Conservation (phyloP, 2,888 invertebrate species). For the Conops quadrifasciatus region DNA sequence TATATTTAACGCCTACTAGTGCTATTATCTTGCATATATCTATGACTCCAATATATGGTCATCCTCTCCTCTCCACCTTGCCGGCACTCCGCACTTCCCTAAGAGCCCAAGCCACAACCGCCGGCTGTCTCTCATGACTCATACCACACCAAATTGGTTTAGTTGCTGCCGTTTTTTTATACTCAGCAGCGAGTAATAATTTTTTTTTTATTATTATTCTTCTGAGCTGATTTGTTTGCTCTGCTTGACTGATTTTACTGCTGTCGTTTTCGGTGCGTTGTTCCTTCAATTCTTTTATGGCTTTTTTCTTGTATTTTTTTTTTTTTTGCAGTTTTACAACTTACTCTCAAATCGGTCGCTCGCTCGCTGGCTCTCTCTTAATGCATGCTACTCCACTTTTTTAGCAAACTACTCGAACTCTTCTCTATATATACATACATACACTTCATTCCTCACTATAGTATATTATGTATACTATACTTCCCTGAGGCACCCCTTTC, state of each 20-base stretch:
- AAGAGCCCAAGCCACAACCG: not conserved
- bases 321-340: slow-evolving; percentile 12
- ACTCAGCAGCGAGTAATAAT: too few species aligned
- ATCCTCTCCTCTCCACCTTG: too few species aligned
- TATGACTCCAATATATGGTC: too few species aligned
- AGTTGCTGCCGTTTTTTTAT: not conserved
- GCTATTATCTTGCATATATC: too few species aligned
- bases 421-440: too few species aligned
- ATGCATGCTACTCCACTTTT: slow-evolving; percentile 18
- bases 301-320: not conserved
- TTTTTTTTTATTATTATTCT: not conserved
- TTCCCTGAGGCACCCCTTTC: too few species aligned
- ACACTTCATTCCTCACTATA: too few species aligned
- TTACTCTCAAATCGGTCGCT: not conserved
- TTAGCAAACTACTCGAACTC: not conserved
- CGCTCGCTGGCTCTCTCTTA: too few species aligned
- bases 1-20: too few species aligned
- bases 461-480: too few species aligned
- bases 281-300: not conserved
- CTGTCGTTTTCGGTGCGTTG: slow-evolving; percentile 3
- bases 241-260: slow-evolving; percentile 23
- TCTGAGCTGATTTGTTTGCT: slow-evolving; percentile 10
- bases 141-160: not conserved
- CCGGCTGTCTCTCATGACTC: too few species aligned
- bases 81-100: too few species aligned